These are phyloP conservation scores for Neoarius graeffei DNA, from an alignment of 2,113 vertebrate genomes.

Conservation along the genomic window DNA sequence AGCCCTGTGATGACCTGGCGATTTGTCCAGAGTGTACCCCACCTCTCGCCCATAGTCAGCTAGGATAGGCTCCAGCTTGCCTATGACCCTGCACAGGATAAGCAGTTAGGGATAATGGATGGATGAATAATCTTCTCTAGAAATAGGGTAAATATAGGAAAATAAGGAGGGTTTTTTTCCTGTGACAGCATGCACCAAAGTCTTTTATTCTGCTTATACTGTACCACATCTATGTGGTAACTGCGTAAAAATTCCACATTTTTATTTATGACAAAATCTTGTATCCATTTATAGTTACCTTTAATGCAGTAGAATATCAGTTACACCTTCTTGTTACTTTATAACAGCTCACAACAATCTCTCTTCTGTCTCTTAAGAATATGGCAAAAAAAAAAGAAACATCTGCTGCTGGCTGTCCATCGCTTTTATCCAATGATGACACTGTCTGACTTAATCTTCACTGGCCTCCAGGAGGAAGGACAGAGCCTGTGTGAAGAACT, in stretches of 20 bases:
- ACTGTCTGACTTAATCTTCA: too few species aligned
- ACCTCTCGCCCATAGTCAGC: too few species aligned
- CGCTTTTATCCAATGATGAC: too few species aligned
- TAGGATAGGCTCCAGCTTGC: too few species aligned
- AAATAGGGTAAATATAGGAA: background rate
- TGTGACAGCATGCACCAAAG: background rate
- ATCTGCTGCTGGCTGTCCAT: too few species aligned
- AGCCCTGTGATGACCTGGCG: too few species aligned
- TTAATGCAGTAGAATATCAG: background rate
- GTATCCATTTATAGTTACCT: background rate
- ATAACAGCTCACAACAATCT: background rate
- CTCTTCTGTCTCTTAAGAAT: background rate
- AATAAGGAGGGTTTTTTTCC: background rate
- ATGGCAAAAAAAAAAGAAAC: background rate
- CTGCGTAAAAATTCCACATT: background rate
- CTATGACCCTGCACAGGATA: too few species aligned
- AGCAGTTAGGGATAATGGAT: too few species aligned
- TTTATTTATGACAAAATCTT: background rate
- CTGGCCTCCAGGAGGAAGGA: too few species aligned
- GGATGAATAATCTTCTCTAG: background rate
- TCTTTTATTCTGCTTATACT: background rate
- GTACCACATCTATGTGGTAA: too few species aligned
- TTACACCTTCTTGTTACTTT: background rate
- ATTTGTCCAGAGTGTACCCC: too few species aligned
- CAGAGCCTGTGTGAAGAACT: too few species aligned